Evolutionary conservation across 2,113 vertebrate species (phyloP).

Genomic region (Strix uralensis): DNA sequence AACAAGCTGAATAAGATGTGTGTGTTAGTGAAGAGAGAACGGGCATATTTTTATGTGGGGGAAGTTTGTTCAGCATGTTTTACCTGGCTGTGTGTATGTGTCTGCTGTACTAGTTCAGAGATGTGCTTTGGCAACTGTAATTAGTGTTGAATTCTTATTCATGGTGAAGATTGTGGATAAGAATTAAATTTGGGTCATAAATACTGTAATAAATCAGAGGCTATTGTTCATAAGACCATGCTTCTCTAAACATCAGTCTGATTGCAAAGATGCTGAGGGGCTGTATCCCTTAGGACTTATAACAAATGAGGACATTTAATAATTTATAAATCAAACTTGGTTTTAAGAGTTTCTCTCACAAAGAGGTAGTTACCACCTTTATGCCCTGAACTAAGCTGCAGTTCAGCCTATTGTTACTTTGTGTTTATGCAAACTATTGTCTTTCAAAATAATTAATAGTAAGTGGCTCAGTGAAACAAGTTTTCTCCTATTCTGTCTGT

Average conservation of each 20-base stretch:
- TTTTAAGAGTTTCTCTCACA: background rate
- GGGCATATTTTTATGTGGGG: background rate
- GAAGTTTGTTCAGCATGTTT: slow-evolving; percentile 32
- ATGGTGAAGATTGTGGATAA: background rate
- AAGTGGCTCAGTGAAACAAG: background rate
- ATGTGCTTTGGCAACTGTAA: slow-evolving; percentile 10
- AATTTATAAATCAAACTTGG: background rate
- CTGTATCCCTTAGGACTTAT: accelerated
- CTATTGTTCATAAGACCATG: background rate
- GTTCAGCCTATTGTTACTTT: background rate
- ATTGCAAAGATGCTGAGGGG: background rate
- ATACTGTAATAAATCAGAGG: background rate
- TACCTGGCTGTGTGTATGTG: slow-evolving; percentile 8
- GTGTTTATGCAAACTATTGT: background rate
- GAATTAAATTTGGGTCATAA: background rate
- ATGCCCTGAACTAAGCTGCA: background rate
- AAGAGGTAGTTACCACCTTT: background rate
- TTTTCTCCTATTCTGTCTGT: background rate
- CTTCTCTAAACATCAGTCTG: background rate
- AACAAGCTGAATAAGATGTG: background rate
- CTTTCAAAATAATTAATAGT: background rate
- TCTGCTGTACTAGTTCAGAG: background rate
- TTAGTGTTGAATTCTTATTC: slow-evolving; percentile 6
- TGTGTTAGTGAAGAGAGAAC: background rate
- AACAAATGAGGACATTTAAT: background rate